phyloP scores from a whole-genome alignment of 2,888 invertebrate genomes.

The Allacma fusca region DNA sequence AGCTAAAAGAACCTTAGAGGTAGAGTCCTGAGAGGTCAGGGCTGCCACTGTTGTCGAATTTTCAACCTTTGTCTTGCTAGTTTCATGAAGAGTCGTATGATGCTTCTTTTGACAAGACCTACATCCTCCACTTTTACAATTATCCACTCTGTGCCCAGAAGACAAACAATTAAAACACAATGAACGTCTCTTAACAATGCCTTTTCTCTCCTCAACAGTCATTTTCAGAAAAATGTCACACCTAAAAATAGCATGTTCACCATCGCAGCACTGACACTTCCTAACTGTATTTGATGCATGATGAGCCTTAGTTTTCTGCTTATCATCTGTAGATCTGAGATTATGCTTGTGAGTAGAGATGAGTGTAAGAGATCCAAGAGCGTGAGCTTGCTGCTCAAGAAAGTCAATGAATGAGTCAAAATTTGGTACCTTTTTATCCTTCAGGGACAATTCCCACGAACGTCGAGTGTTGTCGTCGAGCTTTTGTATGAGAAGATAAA shows the following conservation, averaged over 20 bases:
- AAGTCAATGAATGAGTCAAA: constrained; percentile 13
- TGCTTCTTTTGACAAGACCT: not conserved
- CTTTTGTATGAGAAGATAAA: too few relatives aligned
- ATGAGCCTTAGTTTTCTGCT: not conserved
- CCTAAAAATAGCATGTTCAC: too few relatives aligned
- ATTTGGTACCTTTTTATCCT: not conserved
- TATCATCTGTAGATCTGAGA: too few relatives aligned
- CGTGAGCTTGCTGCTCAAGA: not conserved
- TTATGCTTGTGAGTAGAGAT: too few relatives aligned
- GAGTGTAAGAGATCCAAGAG: not conserved
- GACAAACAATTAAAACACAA: not conserved
- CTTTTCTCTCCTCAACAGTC: not conserved
- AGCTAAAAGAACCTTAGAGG: too few relatives aligned
- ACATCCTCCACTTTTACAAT: not conserved
- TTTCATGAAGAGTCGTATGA: not conserved
- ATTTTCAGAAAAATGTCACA: not conserved
- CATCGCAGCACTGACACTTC: too few relatives aligned
- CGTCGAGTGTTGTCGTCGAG: not conserved
- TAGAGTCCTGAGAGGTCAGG: too few relatives aligned
- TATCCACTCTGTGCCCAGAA: not conserved
- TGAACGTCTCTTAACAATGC: not conserved
- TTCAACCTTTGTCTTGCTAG: too few relatives aligned
- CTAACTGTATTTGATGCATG: too few relatives aligned
- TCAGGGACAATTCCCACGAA: constrained; percentile 2
- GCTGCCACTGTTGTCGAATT: too few relatives aligned